phyloP scores from a whole-genome alignment of 2,888 invertebrate species.

The Pyrgus malvae region DNA sequence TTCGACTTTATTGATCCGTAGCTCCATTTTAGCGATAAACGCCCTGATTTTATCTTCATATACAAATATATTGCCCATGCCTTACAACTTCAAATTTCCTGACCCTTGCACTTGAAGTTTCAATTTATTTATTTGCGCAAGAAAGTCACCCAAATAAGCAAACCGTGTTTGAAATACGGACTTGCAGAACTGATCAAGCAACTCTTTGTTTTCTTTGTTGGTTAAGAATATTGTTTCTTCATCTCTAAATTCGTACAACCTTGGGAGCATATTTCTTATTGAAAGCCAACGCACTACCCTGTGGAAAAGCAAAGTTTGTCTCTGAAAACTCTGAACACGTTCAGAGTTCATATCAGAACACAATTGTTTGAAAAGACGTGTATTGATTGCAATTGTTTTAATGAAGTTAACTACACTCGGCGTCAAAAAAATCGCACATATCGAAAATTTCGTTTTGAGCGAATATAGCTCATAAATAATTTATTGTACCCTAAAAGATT shows the following conservation, averaged over 20 bases:
- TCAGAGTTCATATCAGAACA: too few relatives aligned
- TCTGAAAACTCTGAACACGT: too few relatives aligned
- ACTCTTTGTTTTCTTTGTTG: conserved; percentile 5
- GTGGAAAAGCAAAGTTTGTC: conserved; percentile 18
- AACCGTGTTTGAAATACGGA: too few relatives aligned
- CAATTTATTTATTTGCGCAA: conserved; percentile 20
- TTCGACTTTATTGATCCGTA: conserved; percentile 27
- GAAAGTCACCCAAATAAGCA: too few relatives aligned
- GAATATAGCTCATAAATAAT: too few relatives aligned
- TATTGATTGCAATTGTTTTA: too few relatives aligned
- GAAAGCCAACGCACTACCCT: conserved; percentile 31
- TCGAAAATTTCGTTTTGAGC: too few relatives aligned
- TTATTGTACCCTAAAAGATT: too few relatives aligned
- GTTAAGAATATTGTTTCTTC: conserved; percentile 24
- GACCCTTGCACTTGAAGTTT: conserved; percentile 28
- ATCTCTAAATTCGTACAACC: conserved; percentile 25
- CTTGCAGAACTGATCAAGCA: background rate
- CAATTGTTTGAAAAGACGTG: too few relatives aligned
- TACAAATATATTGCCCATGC: conserved; percentile 26
- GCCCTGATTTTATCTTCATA: conserved; percentile 28
- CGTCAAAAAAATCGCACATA: too few relatives aligned
- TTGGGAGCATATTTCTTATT: conserved; percentile 24
- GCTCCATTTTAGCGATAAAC: conserved; percentile 33
- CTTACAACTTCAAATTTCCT: conserved; percentile 27
- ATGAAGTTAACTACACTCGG: background rate